phyloP scores from a whole-genome alignment of 2,797 vertebrate species.

The Neopelma chrysocephalum region DNA sequence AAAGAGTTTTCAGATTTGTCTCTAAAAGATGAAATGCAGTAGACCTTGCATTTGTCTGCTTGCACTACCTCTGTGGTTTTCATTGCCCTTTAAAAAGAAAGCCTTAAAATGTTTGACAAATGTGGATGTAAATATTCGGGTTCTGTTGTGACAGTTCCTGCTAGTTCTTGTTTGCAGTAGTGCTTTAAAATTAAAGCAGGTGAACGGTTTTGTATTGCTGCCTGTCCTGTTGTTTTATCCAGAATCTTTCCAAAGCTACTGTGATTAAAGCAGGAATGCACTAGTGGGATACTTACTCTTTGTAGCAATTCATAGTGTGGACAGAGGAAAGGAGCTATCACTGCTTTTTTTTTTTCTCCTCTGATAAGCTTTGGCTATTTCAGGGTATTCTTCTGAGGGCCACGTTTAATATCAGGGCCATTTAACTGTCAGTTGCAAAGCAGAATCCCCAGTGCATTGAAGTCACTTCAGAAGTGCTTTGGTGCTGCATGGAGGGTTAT shows the following conservation, averaged over 20 bases:
- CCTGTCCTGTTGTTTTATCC: background rate
- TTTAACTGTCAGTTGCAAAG: background rate
- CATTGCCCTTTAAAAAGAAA: background rate
- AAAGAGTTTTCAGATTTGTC: background rate
- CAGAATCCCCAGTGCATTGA: background rate
- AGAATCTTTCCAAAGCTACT: background rate
- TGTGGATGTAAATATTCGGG: background rate
- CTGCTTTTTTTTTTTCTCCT: background rate
- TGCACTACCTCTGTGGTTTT: background rate
- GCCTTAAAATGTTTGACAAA: background rate
- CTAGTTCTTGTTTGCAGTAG: background rate
- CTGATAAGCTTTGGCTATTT: background rate
- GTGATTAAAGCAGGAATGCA: background rate
- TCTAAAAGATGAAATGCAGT: background rate
- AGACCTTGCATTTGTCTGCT: background rate
- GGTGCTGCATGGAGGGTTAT: background rate
- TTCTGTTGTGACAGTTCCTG: background rate
- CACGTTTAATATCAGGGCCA: rapidly evolving
- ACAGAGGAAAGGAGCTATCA: background rate
- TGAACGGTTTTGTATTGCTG: background rate
- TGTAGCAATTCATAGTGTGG: background rate
- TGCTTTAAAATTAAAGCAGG: background rate
- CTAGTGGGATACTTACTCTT: background rate
- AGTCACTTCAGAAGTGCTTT: background rate
- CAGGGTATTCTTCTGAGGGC: background rate